These are phyloP conservation scores for Drosophila erecta DNA, from an alignment of 1,140 invertebrate genomes.

Conservation along the genomic window DNA sequence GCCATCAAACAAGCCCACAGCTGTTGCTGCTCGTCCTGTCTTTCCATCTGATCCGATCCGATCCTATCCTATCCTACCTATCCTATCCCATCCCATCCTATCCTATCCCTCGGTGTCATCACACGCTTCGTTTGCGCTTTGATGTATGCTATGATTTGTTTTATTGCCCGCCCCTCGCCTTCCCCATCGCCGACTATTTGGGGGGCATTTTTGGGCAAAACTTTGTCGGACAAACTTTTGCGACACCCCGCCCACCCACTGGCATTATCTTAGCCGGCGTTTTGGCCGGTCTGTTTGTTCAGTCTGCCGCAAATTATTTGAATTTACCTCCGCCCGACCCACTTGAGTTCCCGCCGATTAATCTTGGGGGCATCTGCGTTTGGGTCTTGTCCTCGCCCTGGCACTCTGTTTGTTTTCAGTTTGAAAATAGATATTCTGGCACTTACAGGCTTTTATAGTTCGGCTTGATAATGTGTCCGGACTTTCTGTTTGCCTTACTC, in stretches of 20 bases:
- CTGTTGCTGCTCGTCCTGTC: constrained; percentile 45
- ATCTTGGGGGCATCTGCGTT: constrained; percentile 46
- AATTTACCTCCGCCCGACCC: constrained; percentile 29
- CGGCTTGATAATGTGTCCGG: constrained; percentile 50
- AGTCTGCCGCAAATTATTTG: constrained; percentile 75
- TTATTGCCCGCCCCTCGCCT: constrained; percentile 27
- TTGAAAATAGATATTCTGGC: constrained; percentile 59
- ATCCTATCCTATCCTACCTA: constrained; percentile 1
- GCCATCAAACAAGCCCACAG: constrained; percentile 72
- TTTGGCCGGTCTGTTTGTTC: constrained; percentile 63
- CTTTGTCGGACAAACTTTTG: constrained; percentile 52
- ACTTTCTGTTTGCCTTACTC: constrained; percentile 31
- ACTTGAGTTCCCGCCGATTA: constrained; percentile 56
- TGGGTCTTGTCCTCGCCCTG: constrained; percentile 24
- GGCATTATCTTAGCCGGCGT: constrained; percentile 46
- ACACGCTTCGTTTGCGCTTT: constrained; percentile 64
- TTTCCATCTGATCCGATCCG: neutral
- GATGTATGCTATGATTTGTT: constrained; percentile 72
- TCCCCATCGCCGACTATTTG: constrained; percentile 14
- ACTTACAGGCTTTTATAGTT: constrained; percentile 60
- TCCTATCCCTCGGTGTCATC: constrained; percentile 7
- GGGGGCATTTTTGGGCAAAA: constrained; percentile 51
- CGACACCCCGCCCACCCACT: neutral
- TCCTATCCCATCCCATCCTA: neutral
- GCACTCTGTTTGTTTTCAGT: constrained; percentile 51